Evolutionary conservation across 1,140 invertebrate genomes (phyloP).

Genomic region (Drosophila baimaii): DNA sequence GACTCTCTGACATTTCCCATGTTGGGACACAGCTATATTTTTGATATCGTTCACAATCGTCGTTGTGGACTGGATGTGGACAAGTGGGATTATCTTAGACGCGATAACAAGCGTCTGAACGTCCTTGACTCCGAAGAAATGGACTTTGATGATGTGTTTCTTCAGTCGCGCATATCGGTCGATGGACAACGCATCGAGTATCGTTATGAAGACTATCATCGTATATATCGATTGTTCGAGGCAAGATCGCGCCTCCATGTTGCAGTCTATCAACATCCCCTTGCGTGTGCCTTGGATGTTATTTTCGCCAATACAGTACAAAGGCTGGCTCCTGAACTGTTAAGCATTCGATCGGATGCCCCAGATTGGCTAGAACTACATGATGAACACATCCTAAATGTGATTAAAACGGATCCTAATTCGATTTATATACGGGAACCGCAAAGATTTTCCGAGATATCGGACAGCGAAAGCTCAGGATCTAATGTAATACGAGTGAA

Average conservation of each 20-base stretch:
- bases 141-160: constrained; percentile 66
- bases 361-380: constrained; percentile 40
- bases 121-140: constrained; percentile 50
- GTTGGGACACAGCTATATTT: constrained; percentile 57
- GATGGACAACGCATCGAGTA: constrained; percentile 77
- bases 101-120: constrained; percentile 85
- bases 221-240: constrained; percentile 63
- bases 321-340: constrained; percentile 32
- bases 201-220: constrained; percentile 71
- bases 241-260: constrained; percentile 60
- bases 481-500: constrained; percentile 17
- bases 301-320: constrained; percentile 37
- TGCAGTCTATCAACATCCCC: constrained; percentile 50
- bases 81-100: constrained; percentile 89
- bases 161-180: constrained; percentile 53
- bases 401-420: constrained; percentile 39
- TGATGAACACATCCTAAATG: constrained; percentile 43
- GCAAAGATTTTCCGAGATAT: constrained; percentile 20
- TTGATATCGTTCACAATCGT: constrained; percentile 87
- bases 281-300: constrained; percentile 29
- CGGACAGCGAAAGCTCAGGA: not conserved
- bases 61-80: constrained; percentile 89
- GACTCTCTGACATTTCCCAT: constrained; percentile 58
- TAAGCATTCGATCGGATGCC: constrained; percentile 18
- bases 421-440: constrained; percentile 27